A percentile compares a stretch with the other conserved stretches of the same genome.
Evolutionary conservation across 2,888 invertebrate species (phyloP).

Genomic region (Hetaerina titia): DNA sequence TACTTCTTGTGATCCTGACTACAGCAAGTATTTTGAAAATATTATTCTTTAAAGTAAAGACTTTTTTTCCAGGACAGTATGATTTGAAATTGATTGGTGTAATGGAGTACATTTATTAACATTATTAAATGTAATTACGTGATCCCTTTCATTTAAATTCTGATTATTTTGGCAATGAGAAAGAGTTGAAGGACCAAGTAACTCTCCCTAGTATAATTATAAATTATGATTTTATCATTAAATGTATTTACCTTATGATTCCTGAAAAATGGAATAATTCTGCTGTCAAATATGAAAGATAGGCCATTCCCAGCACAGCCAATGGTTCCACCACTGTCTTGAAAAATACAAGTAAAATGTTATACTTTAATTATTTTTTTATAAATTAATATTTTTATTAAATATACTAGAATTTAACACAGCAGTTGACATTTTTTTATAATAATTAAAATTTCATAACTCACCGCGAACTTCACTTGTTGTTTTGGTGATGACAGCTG

Average conservation of each 20-base stretch:
- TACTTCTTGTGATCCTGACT: no score
- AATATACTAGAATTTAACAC: no score
- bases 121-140: no score
- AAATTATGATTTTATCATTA: background rate
- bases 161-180: no score
- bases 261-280: slow-evolving; percentile 82
- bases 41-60: no score
- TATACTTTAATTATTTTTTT: background rate
- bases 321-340: slow-evolving; percentile 80
- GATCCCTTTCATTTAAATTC: no score
- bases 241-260: slow-evolving; percentile 75
- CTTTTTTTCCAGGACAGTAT: no score
- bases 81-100: no score
- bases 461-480: slow-evolving; percentile 79
- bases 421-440: background rate
- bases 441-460: background rate
- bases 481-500: slow-evolving; percentile 78
- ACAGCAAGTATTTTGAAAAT: no score
- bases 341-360: slow-evolving; percentile 12
- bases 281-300: slow-evolving; percentile 81
- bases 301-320: slow-evolving; percentile 81
- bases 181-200: background rate
- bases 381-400: background rate
- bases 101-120: no score
- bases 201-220: background rate